Evolutionary conservation across 2,797 vertebrate genomes (phyloP), one percentile per base, ranked within the genome.

Genomic region (Lycodopsis pacificus): DNA sequence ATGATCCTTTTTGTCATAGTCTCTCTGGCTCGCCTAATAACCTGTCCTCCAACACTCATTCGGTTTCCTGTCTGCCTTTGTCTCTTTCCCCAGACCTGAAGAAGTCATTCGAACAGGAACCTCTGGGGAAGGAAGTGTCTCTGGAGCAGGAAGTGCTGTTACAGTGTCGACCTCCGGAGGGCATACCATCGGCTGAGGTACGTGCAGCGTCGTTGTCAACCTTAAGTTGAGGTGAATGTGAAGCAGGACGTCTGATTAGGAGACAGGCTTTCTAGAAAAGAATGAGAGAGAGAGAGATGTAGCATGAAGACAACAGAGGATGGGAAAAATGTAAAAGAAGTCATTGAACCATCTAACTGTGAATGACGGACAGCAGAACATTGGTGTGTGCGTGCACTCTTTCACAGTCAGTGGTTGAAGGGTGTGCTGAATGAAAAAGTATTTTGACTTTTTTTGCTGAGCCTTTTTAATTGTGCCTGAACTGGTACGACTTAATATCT

Each of bases 71-170:
- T 56, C 5, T 70, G 17, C 74, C 25, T 63, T 40, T 68, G 46
- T 83, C 49, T 88, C 56, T 91, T 48, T 80, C 80, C 83, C 2
- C 85, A 99, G 98, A 99, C 93, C 93, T 99, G 65, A 96, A 96
- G 89, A 99, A 99, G 87, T 97, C 96, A 5, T 99, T 99, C 17
- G 98, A 99, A 82, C 98, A 99, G 89, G 98, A 99, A 77, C 98
- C 98, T 1, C 84, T 99, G 78, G 98, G 98, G 59, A 99, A 99
- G 80, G 97, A 99, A 92, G 98, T 99, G 0, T 97, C 97, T 42
- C 89, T 99, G 92, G 97, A 99, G 79, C 98, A 99, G 93, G 98
- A 99, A 89, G 97, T 99, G 58, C 94, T 99, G 69, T 93, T 99
- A 19, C 97, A 99, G 90, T 99, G 98, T 88, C 97, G 98, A 36